phyloP scores from a whole-genome alignment of 2,888 invertebrate species.

The Fissipunctia ypsillon region DNA sequence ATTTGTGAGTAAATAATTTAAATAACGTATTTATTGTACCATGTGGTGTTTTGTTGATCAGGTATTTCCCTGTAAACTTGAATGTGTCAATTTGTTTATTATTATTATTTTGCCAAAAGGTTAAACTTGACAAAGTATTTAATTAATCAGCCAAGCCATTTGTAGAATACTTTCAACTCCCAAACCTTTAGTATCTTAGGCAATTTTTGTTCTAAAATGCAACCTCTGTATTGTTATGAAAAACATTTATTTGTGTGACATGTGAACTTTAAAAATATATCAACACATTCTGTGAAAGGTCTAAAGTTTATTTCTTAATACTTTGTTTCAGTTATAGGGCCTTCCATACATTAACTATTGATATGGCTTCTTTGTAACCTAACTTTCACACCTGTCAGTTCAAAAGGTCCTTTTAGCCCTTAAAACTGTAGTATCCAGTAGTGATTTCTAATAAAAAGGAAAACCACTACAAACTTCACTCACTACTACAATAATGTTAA shows the following conservation, averaged over 20 bases:
- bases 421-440: neutral
- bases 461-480: neutral
- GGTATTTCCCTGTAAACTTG: neutral
- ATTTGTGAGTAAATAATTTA: neutral
- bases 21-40: conserved; percentile 8
- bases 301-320: neutral
- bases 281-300: neutral
- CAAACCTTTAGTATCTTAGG: neutral
- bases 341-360: neutral
- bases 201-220: neutral
- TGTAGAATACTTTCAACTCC: neutral
- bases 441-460: neutral
- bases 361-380: conserved; percentile 36
- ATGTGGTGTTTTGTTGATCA: conserved; percentile 45
- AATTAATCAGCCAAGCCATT: neutral
- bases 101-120: conserved; percentile 4
- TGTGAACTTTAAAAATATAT: neutral
- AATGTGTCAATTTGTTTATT: conserved; percentile 33
- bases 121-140: neutral
- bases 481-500: no score
- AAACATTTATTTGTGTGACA: neutral
- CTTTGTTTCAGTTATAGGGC: neutral
- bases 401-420: neutral
- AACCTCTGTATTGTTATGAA: no score
- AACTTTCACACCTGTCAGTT: neutral